phyloP scores from a whole-genome alignment of 2,113 vertebrate species.

The Corythaixoides concolor region DNA sequence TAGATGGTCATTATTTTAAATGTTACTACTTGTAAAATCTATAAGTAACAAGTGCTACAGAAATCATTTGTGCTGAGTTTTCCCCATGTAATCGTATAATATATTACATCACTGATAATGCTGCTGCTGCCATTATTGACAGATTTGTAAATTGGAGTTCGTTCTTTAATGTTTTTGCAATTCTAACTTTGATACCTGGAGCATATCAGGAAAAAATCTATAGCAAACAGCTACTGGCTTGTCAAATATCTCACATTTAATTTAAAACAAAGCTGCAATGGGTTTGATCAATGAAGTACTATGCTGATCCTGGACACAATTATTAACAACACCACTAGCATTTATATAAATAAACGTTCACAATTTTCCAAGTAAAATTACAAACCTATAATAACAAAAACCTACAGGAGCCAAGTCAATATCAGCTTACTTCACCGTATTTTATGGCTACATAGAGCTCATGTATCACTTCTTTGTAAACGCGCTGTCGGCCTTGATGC shows the following conservation, averaged over 20 bases:
- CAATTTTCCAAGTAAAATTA: neutral
- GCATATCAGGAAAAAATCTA: constrained; percentile 14
- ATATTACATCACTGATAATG: neutral
- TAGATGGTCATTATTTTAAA: neutral
- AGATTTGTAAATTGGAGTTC: constrained; percentile 7
- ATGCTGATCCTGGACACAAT: neutral
- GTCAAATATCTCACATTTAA: neutral
- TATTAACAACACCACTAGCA: neutral
- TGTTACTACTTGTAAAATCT: neutral
- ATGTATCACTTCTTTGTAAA: constrained; percentile 2
- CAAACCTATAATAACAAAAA: neutral
- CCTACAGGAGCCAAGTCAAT: neutral
- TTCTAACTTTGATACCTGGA: neutral
- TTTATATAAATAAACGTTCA: neutral
- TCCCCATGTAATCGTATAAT: neutral
- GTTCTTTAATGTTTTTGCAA: neutral
- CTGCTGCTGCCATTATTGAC: neutral
- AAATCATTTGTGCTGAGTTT: neutral
- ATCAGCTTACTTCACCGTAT: neutral
- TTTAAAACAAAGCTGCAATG: neutral
- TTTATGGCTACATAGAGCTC: neutral
- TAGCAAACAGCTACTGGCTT: neutral
- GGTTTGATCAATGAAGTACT: neutral
- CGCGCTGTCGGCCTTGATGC: constrained; percentile 22
- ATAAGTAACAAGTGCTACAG: neutral